phyloP scores from a whole-genome alignment of 2,113 vertebrate genomes.

The Propithecus coquereli region DNA sequence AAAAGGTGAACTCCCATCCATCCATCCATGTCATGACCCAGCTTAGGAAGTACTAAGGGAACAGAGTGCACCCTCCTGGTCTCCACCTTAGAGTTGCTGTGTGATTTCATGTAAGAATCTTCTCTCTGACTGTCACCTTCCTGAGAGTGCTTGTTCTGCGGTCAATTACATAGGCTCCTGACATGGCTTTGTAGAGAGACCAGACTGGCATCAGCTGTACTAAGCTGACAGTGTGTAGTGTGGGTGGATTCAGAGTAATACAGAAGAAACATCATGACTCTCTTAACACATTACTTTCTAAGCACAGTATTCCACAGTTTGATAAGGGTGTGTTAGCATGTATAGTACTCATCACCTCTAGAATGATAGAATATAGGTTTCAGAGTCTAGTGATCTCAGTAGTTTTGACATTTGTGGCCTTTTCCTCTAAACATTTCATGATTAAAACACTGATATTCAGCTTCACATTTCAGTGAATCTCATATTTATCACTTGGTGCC shows the following conservation, averaged over 20 bases:
- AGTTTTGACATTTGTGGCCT: neutral
- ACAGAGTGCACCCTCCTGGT: neutral
- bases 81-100: neutral
- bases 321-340: neutral
- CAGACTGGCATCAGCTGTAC: neutral
- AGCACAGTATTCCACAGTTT: neutral
- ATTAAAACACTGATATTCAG: neutral
- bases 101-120: neutral
- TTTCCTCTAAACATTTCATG: neutral
- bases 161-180: neutral
- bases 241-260: neutral
- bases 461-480: neutral
- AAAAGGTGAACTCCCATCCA: neutral
- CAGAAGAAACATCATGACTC: neutral
- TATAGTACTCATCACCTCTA: neutral
- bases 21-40: neutral
- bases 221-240: neutral
- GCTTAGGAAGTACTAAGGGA: neutral
- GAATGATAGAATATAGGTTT: neutral
- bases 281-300: neutral
- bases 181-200: neutral
- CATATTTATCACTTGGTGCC: neutral
- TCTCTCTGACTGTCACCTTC: neutral
- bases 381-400: neutral
- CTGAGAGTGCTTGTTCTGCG: neutral